Evolutionary conservation across 1,140 invertebrate species (phyloP).

Genomic region (Zaprionus taronus): DNA sequence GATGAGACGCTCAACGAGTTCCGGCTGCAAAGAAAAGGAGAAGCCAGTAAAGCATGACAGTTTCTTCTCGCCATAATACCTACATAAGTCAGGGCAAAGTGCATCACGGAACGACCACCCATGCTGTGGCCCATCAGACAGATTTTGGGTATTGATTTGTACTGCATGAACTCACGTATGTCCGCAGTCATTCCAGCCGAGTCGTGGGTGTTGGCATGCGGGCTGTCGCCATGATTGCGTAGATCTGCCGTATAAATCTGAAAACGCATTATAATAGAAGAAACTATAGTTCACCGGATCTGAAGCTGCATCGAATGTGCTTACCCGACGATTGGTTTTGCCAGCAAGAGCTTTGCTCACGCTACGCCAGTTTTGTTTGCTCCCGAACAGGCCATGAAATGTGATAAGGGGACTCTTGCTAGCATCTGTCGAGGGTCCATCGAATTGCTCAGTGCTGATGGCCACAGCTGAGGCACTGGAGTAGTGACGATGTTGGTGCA

Average conservation of each 20-base stretch:
- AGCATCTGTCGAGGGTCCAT: slow-evolving; percentile 23
- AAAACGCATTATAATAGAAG: neutral
- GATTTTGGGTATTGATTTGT: slow-evolving; percentile 86
- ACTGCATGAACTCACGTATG: slow-evolving; percentile 86
- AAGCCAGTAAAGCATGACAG: too few relatives aligned
- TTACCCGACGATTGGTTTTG: slow-evolving; percentile 86
- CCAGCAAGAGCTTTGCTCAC: slow-evolving; percentile 90
- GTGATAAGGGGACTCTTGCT: slow-evolving; percentile 89
- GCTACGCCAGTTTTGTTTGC: slow-evolving; percentile 93
- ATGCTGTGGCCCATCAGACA: slow-evolving; percentile 95
- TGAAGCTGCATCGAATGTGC: neutral
- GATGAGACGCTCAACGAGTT: slow-evolving; percentile 91
- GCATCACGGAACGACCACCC: slow-evolving; percentile 94
- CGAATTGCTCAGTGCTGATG: slow-evolving; percentile 48
- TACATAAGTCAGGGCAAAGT: slow-evolving; percentile 88
- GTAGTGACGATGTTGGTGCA: slow-evolving; percentile 14
- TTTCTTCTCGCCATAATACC: slow-evolving; percentile 34
- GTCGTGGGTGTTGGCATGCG: slow-evolving; percentile 89
- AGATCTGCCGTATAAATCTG: slow-evolving; percentile 92
- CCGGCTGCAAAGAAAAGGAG: slow-evolving; percentile 86
- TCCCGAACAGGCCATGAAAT: slow-evolving; percentile 94
- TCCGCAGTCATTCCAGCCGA: slow-evolving; percentile 91
- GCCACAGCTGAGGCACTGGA: slow-evolving; percentile 31
- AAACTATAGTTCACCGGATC: neutral
- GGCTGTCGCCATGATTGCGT: slow-evolving; percentile 96